Evolutionary conservation across 2,797 vertebrate genomes (phyloP).

Genomic region (Acipenser oxyrinchus): DNA sequence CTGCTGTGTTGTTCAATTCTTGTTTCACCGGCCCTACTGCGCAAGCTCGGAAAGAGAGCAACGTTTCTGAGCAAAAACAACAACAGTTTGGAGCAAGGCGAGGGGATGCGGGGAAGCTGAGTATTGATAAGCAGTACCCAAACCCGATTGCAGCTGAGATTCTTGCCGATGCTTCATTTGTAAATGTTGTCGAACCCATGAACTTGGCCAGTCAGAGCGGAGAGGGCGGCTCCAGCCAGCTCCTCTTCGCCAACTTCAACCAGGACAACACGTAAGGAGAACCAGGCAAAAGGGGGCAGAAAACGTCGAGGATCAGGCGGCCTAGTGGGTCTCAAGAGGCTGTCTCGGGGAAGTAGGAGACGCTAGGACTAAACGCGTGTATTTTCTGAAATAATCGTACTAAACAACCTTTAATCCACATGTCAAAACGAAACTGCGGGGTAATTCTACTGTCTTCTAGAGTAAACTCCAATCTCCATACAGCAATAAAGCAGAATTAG

Average conservation of each 20-base stretch:
- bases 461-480: no score
- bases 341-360: no score
- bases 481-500: no score
- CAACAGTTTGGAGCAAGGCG: slow-evolving; percentile 43
- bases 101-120: slow-evolving; percentile 36
- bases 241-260: slow-evolving; percentile 98
- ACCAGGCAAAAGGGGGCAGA: slow-evolving; percentile 28
- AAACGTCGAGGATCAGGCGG: slow-evolving; percentile 25
- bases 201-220: slow-evolving; percentile 93
- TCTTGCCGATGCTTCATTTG: slow-evolving; percentile 27
- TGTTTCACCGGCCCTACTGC: slow-evolving; percentile 7
- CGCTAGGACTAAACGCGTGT: no score
- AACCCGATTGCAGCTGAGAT: slow-evolving; percentile 21
- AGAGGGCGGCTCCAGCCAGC: slow-evolving; percentile 88
- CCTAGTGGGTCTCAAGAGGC: slow-evolving; percentile 28
- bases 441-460: no score
- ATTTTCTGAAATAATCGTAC: no score
- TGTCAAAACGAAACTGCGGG: no score
- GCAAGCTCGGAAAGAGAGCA: slow-evolving; percentile 47
- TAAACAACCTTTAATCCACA: no score
- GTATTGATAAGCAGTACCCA: slow-evolving; percentile 1
- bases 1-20: neutral
- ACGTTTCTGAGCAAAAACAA: slow-evolving; percentile 51
- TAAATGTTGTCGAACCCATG: slow-evolving; percentile 71
- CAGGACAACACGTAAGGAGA: slow-evolving; percentile 95